phyloP scores from a whole-genome alignment of 2,888 invertebrate genomes.

The Acanthosepion lycidas region DNA sequence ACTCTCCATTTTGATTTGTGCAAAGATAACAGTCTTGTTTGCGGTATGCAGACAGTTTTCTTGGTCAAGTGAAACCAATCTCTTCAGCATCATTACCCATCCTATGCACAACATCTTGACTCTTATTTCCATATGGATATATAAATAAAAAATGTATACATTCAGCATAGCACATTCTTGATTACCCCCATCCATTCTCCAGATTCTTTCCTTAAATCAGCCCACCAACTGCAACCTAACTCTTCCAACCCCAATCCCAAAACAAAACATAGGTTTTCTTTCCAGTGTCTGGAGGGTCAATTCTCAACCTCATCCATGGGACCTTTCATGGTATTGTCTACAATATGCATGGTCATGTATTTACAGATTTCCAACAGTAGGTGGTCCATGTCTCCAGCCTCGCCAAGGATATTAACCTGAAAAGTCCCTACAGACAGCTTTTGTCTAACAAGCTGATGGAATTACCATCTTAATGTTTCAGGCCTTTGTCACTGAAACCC shows the following conservation, averaged over 20 bases:
- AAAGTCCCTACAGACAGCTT: constrained; percentile 22
- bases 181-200: neutral
- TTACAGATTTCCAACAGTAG: constrained; percentile 20
- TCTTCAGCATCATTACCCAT: constrained; percentile 15
- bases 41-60: neutral
- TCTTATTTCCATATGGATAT: constrained; percentile 11
- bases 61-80: constrained; percentile 9
- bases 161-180: neutral
- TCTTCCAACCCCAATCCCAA: neutral
- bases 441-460: constrained; percentile 8
- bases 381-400: constrained; percentile 33
- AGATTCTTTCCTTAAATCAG: neutral
- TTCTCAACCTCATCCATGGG: neutral
- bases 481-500: neutral
- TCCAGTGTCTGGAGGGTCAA: constrained; percentile 7
- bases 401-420: constrained; percentile 21
- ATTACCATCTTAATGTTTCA: constrained; percentile 33
- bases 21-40: neutral
- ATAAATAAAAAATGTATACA: neutral
- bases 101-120: neutral
- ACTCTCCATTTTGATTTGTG: neutral
- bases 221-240: neutral
- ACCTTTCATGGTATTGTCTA: constrained; percentile 9
- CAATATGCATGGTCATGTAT: constrained; percentile 33
- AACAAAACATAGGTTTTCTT: constrained; percentile 10